Evolutionary conservation across 2,797 vertebrate genomes (phyloP).

Genomic region (Crax fasciolata): DNA sequence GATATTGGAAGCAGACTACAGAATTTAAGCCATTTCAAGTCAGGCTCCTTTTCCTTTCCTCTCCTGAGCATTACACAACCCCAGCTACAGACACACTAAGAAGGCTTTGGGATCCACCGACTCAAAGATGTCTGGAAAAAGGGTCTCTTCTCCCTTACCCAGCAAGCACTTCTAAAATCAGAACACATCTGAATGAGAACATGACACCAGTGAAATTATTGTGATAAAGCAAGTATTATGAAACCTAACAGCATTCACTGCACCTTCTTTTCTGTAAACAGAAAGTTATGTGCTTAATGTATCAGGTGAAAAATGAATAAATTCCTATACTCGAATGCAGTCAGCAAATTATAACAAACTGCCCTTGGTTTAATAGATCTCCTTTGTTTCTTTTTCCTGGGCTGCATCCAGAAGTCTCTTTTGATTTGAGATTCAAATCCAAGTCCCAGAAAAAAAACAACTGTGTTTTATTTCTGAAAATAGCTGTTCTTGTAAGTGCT

Average conservation of each 20-base stretch:
- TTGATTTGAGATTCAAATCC: not conserved
- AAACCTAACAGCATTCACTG: not conserved
- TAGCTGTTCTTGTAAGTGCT: not conserved
- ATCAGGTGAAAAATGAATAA: not conserved
- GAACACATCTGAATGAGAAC: not conserved
- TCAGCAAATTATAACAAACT: not conserved
- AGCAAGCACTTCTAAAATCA: not conserved
- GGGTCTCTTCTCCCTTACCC: not conserved
- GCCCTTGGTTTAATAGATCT: not conserved
- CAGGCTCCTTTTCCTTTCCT: not conserved
- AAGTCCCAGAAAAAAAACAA: rapidly evolving
- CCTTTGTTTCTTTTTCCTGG: not conserved
- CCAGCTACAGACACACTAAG: not conserved
- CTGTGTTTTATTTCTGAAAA: not conserved
- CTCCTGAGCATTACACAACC: not conserved
- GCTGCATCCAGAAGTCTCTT: not conserved
- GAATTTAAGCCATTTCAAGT: not conserved
- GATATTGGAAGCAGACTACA: not conserved
- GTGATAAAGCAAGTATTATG: not conserved
- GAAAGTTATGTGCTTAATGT: not conserved
- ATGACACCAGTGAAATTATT: not conserved
- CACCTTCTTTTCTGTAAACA: not conserved
- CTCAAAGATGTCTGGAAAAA: not conserved
- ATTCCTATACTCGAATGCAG: not conserved
- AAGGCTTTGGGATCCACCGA: not conserved